Evolutionary conservation across 53 echinoderm and acorn worm species (phyloP), one percentile per base, ranked within the genome.

Genomic region (Astropecten irregularis): DNA sequence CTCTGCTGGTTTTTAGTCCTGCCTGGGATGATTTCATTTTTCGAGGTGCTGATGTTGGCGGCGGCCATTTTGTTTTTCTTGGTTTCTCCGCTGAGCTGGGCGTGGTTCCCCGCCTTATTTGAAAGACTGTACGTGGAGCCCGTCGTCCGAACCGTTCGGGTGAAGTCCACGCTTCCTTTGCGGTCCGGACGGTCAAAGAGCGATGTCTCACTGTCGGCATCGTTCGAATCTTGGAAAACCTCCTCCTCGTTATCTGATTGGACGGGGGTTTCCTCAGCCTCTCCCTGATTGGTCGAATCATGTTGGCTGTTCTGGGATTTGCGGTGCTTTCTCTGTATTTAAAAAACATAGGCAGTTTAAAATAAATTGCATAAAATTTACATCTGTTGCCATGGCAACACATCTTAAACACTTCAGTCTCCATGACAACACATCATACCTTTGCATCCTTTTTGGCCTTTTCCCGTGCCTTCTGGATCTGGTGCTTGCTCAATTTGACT

Each of bases 201-300:
- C 7, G 97, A 97, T 8, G 97, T 92, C 54, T 97, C 97, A 50
- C 97, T 97, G 86, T 97, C 97, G 4, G 97, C 97, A 68, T 97
- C 97, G 51, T 97, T 94, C 9, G 94, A 92, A 48, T 97, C 94
- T 25, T 86, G 73, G 62, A 68, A 82, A 1, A 73, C 92, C 19
- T 90, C 92, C 54, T 96, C 93, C 63, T 93, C 90, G 54, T 92
- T 89, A 8, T 93, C 93, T n/a, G 96, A 96, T 44, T 93, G 93
- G 58, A 77, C 65, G 16, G 87, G 89, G 4, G 92, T 91, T 31
- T 81, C 90, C 46, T 82, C 82, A 14, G 29, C 62, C 28, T 23
- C 53, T 1, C 39, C 73, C 30, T 33, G 34, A 18, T 65, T 61
- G 23, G 63, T 30, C 9, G 66, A 29, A 42, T 83, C 51, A 36